A percentile compares a stretch with the other conserved stretches of the same genome.
Conservation (phyloP, 2,888 invertebrate species). For the Torymus tubicola region DNA sequence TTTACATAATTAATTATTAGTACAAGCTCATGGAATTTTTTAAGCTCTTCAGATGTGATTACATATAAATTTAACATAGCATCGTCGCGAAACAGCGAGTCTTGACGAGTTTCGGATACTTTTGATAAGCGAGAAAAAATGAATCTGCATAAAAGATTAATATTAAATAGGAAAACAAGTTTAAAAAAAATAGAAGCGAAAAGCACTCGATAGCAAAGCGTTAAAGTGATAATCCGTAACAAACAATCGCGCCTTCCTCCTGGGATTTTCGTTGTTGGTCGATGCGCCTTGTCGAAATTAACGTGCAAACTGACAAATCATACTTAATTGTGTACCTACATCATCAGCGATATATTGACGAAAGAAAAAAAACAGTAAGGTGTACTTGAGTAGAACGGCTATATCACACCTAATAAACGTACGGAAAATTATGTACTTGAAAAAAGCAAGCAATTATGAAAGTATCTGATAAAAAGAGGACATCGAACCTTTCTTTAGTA, state of each 20-base stretch:
- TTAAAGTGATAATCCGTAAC: constrained; percentile 75
- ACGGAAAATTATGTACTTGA: constrained; percentile 27
- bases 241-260: constrained; percentile 56
- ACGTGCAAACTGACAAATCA: constrained; percentile 41
- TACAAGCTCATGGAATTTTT: neutral
- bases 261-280: constrained; percentile 51
- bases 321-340: neutral
- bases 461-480: neutral
- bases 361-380: neutral
- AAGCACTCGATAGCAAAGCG: constrained; percentile 75
- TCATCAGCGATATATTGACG: neutral
- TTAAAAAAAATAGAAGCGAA: constrained; percentile 58
- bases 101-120: constrained; percentile 29
- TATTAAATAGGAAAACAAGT: constrained; percentile 56
- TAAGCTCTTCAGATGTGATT: constrained; percentile 31
- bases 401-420: neutral
- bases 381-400: constrained; percentile 1
- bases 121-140: constrained; percentile 41
- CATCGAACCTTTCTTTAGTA: neutral
- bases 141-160: constrained; percentile 48
- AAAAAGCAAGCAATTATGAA: neutral
- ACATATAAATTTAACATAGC: neutral
- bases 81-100: neutral
- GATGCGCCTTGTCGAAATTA: constrained; percentile 30
- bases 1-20: too few relatives aligned